Conservation (phyloP, 2,797 vertebrate species). For the Botia almorhae region DNA sequence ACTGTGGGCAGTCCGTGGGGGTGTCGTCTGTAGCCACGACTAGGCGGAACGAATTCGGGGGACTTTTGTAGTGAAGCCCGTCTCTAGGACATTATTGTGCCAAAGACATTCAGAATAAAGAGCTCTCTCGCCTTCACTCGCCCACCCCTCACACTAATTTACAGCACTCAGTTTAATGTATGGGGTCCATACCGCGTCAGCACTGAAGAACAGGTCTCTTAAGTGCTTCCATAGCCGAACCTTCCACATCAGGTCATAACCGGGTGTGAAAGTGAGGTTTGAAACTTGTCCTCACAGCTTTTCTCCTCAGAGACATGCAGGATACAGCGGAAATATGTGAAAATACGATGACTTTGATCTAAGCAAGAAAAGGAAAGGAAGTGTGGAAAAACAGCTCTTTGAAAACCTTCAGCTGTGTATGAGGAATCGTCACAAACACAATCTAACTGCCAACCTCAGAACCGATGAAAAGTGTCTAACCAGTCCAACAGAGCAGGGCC, state of each 20-base stretch:
- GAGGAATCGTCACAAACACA: slow-evolving; percentile 62
- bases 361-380: neutral
- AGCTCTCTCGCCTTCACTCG: slow-evolving; percentile 1
- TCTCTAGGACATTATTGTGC: neutral
- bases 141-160: slow-evolving; percentile 12
- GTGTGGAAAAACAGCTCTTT: slow-evolving; percentile 48
- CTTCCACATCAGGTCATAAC: slow-evolving; percentile 17
- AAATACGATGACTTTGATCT: slow-evolving; percentile 42
- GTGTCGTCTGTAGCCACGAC: slow-evolving; percentile 4
- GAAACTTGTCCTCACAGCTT: slow-evolving; percentile 8
- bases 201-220: slow-evolving; percentile 7
- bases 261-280: slow-evolving; percentile 1
- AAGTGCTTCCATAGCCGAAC: slow-evolving; percentile 22
- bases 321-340: slow-evolving; percentile 22
- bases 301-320: neutral
- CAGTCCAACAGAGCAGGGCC: slow-evolving; percentile 46
- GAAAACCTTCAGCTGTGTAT: slow-evolving; percentile 53
- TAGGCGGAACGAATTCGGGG: slow-evolving; percentile 19
- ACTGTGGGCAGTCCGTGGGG: neutral
- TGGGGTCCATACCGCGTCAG: slow-evolving; percentile 6
- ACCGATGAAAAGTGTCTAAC: slow-evolving; percentile 66
- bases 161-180: slow-evolving; percentile 36
- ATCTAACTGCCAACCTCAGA: slow-evolving; percentile 58
- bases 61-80: slow-evolving; percentile 31
- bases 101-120: neutral